These are phyloP conservation scores for Drosophila vallismaia DNA, from an alignment of 2,888 invertebrate genomes.

Conservation along the genomic window DNA sequence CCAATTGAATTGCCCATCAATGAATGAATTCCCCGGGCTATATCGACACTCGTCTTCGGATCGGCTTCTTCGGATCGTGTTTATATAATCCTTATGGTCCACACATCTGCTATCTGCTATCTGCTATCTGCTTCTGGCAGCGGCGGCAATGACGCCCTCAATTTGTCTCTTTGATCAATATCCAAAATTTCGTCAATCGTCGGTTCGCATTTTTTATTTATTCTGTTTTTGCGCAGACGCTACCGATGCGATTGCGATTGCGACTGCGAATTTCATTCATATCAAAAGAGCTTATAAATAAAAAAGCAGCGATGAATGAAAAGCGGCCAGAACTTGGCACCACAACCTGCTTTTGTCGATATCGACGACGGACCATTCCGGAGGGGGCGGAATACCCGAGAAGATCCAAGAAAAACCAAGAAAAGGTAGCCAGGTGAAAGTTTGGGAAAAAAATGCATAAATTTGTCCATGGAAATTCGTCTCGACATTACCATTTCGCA, in stretches of 20 bases:
- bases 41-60: slow-evolving; percentile 1
- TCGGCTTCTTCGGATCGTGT: background rate
- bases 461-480: slow-evolving; percentile 30
- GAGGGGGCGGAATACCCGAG: background rate
- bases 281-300: slow-evolving; percentile 33
- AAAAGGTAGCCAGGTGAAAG: slow-evolving; percentile 29
- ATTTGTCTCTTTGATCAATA: slow-evolving; percentile 62
- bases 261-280: slow-evolving; percentile 60
- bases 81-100: slow-evolving; percentile 27
- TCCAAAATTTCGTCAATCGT: slow-evolving; percentile 69
- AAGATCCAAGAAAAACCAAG: background rate
- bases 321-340: slow-evolving; percentile 25
- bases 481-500: background rate
- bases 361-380: background rate
- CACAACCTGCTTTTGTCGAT: background rate
- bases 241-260: slow-evolving; percentile 13
- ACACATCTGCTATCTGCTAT: background rate
- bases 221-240: slow-evolving; percentile 35
- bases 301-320: slow-evolving; percentile 39
- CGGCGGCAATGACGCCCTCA: slow-evolving; percentile 33
- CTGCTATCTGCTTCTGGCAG: slow-evolving; percentile 26
- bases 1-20: slow-evolving; percentile 34
- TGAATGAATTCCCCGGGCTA: slow-evolving; percentile 15
- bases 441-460: slow-evolving; percentile 39
- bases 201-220: slow-evolving; percentile 34